phyloP scores from a whole-genome alignment of 2,797 vertebrate species.

The Buphagus erythrorhynchus region DNA sequence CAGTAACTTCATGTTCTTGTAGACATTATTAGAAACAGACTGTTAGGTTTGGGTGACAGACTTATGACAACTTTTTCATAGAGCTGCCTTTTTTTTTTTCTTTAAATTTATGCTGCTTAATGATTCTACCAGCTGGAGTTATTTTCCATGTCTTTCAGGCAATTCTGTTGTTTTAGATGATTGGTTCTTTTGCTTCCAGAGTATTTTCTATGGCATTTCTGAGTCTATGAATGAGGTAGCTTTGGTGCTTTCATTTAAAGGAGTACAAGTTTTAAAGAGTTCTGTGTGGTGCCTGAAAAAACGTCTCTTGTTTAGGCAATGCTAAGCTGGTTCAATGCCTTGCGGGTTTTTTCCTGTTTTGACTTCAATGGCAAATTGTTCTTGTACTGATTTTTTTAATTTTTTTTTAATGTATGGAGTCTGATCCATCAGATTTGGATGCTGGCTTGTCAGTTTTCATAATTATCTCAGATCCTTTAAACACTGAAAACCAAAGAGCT shows the following conservation, averaged over 20 bases:
- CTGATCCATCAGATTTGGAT: background rate
- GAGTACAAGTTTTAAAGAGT: background rate
- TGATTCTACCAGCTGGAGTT: background rate
- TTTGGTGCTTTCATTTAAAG: conserved; percentile 14
- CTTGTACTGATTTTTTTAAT: background rate
- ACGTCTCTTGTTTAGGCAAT: background rate
- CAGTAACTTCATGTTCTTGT: background rate
- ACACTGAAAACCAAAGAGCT: background rate
- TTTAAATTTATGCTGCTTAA: background rate
- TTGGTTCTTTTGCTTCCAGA: background rate
- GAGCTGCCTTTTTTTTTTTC: background rate
- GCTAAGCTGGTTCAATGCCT: background rate
- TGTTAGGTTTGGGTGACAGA: background rate
- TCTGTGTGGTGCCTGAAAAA: background rate
- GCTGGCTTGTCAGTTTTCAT: background rate
- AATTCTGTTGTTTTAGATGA: background rate
- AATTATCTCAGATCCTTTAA: background rate
- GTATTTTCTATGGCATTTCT: background rate
- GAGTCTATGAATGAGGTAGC: background rate
- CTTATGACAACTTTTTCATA: background rate
- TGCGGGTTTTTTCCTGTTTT: background rate
- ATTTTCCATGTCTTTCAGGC: background rate
- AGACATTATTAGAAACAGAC: background rate
- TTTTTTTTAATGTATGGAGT: background rate
- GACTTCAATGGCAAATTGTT: background rate